Evolutionary conservation across 2,888 invertebrate genomes (phyloP), one percentile per base, ranked within the genome.

Genomic region (Candidula unifasciata): DNA sequence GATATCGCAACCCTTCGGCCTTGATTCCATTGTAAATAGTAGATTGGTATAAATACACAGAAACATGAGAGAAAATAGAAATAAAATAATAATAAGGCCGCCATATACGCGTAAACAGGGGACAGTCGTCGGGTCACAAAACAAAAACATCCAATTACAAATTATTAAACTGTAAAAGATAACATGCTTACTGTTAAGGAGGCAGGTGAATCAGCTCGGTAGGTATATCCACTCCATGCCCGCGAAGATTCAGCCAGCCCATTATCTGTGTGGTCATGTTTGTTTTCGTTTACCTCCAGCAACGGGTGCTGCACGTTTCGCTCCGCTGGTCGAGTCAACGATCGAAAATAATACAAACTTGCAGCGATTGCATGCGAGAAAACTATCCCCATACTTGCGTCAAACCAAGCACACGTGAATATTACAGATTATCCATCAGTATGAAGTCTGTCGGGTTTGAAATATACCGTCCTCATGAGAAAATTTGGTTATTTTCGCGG

Each of bases 361-460:
- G 87, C 87, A 71, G 87, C 86, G 71, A 89, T 74, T 66, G 86
- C 88, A 86, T 88, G 89, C 68, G 86, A 81, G 66, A 87, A 80
- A 30, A 89, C 86, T 73, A 88, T 88, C 64, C 87, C 87, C 89
- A 89, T 89, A 33, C 76, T 89, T 83, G 69, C 5, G 16, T 44
- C 21, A 44, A 37, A 79, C 24, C 37, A 21, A n/a, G 21, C 30
- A 2, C 5, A 64, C n/a, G n/a, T 16, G 37, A 73, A 30, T 73
- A n/a, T 33, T 18, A 81, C 8, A 73, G n/a, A 60, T 37, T 64
- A 81, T 73, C 60, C 81, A 81, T 74, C 18, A 24, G 18, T 30
- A 74, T 21, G 5, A 66, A 69, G 35, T 35, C 44, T 73, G 54
- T 30, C 54, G 44, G 5, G 6, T 54, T 57, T 54, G 30, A 74